Evolutionary conservation across 2,113 vertebrate genomes (phyloP).

Genomic region (Corythornis vintsioides): DNA sequence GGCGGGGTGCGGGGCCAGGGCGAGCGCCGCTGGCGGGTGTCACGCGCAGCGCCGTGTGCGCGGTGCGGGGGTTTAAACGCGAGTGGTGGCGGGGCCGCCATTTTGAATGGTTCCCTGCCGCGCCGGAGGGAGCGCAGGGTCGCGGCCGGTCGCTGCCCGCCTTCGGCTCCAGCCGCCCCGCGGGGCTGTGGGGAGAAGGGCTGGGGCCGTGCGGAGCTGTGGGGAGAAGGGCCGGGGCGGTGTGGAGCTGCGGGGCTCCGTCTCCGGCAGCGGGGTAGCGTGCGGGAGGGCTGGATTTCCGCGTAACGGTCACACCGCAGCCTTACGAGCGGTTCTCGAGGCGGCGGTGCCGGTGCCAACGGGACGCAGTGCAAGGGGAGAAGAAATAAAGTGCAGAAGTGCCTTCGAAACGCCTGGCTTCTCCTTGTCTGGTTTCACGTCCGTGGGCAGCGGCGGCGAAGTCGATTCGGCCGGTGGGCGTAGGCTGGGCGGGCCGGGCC

Average conservation of each 20-base stretch:
- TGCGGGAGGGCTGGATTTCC: background rate
- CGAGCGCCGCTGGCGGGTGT: background rate
- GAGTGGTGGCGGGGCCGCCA: conserved; percentile 70
- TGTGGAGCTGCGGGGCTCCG: background rate
- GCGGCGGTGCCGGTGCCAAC: background rate
- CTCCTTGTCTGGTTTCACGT: background rate
- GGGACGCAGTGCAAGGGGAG: background rate
- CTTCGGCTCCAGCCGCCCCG: background rate
- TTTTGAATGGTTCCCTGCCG: conserved; percentile 68
- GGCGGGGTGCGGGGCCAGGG: background rate
- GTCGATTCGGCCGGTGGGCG: background rate
- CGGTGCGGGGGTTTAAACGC: conserved; percentile 51
- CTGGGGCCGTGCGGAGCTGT: background rate
- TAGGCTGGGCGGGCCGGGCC: background rate
- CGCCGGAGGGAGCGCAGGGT: conserved; percentile 50
- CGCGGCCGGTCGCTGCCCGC: background rate
- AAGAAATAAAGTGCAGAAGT: background rate
- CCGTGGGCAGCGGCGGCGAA: background rate
- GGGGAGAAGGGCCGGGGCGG: background rate
- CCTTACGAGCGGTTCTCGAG: background rate
- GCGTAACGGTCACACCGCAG: fast-evolving
- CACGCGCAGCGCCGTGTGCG: background rate
- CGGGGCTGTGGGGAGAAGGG: background rate
- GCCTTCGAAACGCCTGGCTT: background rate
- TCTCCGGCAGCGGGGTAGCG: too few species aligned